Percentiles rank a stretch among this genome's conserved stretches.
These are phyloP conservation scores for Noctua pronuba DNA, from an alignment of 2,888 invertebrate genomes.

Conservation along the genomic window DNA sequence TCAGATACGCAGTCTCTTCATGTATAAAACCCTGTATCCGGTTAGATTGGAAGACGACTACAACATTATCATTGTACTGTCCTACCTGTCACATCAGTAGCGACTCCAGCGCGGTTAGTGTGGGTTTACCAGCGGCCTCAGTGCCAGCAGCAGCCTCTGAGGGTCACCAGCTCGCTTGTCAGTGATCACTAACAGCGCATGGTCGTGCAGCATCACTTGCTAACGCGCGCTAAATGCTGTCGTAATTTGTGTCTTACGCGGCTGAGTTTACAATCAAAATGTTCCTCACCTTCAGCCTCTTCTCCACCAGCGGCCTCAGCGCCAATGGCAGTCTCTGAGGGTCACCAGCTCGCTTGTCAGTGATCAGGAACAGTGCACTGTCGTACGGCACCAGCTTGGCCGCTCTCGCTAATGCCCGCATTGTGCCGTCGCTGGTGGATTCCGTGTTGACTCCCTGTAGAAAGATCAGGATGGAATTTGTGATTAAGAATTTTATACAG, in stretches of 20 bases:
- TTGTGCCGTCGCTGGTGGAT: slow-evolving; percentile 87
- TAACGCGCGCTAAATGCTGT: slow-evolving; percentile 77
- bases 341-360: slow-evolving; percentile 90
- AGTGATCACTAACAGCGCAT: slow-evolving; percentile 91
- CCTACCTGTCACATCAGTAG: no score
- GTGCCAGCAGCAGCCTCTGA: slow-evolving; percentile 80
- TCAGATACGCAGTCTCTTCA: no score
- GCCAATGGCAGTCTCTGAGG: slow-evolving; percentile 81
- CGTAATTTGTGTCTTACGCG: not conserved
- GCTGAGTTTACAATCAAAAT: not conserved
- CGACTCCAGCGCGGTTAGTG: no score
- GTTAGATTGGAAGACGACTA: no score
- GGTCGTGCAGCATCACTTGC: slow-evolving; percentile 91
- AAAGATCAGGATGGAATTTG: not conserved
- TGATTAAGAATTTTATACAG: not conserved
- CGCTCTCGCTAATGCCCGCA: slow-evolving; percentile 91
- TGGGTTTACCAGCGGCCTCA: no score
- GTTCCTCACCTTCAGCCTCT: slow-evolving; percentile 79
- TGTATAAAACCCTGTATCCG: no score
- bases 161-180: slow-evolving; percentile 89
- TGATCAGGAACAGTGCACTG: slow-evolving; percentile 91
- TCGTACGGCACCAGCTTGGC: slow-evolving; percentile 91
- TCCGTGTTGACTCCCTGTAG: slow-evolving; percentile 80
- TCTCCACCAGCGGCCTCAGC: slow-evolving; percentile 83
- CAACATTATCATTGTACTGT: no score